Conservation (phyloP, 2,797 vertebrate species). For the Salmo trutta region DNA sequence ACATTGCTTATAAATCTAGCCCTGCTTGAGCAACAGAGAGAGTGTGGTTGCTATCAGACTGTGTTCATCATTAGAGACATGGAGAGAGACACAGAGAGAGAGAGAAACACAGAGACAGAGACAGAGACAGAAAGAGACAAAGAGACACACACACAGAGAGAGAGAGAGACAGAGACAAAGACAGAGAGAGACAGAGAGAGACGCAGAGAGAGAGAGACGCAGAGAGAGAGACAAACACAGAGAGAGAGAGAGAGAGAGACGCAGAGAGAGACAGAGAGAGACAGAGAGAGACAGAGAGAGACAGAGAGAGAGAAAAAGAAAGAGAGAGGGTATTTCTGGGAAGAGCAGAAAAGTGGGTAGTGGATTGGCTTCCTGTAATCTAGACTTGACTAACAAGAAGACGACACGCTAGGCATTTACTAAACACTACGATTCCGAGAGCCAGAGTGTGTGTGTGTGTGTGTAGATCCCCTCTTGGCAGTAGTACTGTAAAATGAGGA, state of each 20-base stretch:
- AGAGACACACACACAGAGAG: neutral
- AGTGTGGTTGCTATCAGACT: neutral
- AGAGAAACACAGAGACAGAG: neutral
- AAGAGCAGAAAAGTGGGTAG: neutral
- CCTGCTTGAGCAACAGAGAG: neutral
- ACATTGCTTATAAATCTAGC: neutral
- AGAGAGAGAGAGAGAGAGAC: no score
- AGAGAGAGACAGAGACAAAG: no score
- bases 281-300: no score
- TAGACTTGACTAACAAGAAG: neutral
- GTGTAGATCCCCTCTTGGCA: conserved; percentile 76
- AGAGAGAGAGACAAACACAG: no score
- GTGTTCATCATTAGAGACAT: neutral
- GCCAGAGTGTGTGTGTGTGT: conserved; percentile 56
- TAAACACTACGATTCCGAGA: conserved; percentile 5
- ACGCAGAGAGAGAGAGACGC: no score
- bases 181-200: neutral
- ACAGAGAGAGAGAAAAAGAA: neutral
- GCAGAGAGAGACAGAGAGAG: no score
- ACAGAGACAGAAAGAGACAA: neutral
- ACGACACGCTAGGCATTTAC: neutral
- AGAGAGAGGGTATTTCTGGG: neutral
- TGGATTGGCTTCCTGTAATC: neutral
- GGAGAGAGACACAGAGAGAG: neutral
- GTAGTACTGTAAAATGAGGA: conserved; percentile 80